Percentiles rank a stretch among this genome's conserved stretches.
Evolutionary conservation across 2,888 invertebrate genomes (phyloP).

Genomic region (Pyrrhia umbra): DNA sequence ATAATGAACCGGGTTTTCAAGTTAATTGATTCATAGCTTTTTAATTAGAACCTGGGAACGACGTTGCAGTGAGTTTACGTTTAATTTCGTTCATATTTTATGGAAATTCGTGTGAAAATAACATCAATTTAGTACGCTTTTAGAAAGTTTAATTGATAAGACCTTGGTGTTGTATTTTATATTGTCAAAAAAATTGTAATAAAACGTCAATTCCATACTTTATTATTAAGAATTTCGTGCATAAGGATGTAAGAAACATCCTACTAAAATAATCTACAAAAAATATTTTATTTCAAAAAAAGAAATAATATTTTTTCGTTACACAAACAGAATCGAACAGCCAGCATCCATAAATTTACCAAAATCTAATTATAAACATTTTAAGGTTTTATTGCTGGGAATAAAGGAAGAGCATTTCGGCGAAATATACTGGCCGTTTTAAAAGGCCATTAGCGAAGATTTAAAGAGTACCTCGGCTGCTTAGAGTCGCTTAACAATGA

Average conservation of each 20-base stretch:
- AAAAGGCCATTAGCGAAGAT: slow-evolving; percentile 86
- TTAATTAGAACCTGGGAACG: slow-evolving; percentile 43
- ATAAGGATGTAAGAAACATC: too few species aligned
- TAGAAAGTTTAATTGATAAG: too few species aligned
- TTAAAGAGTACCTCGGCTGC: slow-evolving; percentile 82
- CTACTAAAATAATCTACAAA: background rate
- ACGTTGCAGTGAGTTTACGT: slow-evolving; percentile 12
- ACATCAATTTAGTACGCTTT: background rate
- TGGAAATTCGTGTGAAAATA: slow-evolving; percentile 4
- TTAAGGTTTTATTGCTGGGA: slow-evolving; percentile 71
- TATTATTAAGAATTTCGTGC: too few species aligned
- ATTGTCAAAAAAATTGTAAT: background rate
- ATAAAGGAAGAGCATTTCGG: slow-evolving; percentile 74
- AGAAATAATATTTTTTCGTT: background rate
- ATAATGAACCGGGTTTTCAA: slow-evolving; percentile 50
- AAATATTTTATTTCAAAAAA: background rate
- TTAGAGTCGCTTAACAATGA: slow-evolving; percentile 83
- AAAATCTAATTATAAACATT: slow-evolving; percentile 75
- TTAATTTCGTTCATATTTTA: slow-evolving; percentile 19
- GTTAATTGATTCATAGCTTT: slow-evolving; percentile 55
- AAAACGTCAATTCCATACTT: background rate
- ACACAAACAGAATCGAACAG: slow-evolving; percentile 33
- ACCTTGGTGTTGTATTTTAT: too few species aligned
- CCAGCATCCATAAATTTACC: slow-evolving; percentile 62
- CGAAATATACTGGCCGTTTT: slow-evolving; percentile 82